Evolutionary conservation across 2,113 vertebrate genomes (phyloP).

Genomic region (Glaucidium brasilianum): DNA sequence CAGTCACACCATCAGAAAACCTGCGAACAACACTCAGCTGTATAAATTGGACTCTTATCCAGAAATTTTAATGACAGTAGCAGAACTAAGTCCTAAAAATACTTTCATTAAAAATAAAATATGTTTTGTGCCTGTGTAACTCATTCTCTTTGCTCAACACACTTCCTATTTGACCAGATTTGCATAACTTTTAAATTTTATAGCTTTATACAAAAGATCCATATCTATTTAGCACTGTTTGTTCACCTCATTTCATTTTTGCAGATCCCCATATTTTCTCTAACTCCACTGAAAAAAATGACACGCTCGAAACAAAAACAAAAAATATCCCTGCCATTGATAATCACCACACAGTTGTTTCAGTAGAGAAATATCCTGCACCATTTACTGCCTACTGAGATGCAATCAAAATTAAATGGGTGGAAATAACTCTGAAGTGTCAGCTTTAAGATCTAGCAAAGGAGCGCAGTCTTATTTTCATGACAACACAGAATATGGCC

Average conservation of each 20-base stretch:
- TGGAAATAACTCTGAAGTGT: slow-evolving; percentile 51
- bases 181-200: neutral
- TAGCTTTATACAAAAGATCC: neutral
- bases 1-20: neutral
- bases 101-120: neutral
- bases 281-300: neutral
- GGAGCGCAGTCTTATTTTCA: slow-evolving; percentile 18
- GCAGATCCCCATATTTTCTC: neutral
- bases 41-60: neutral
- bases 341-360: slow-evolving; percentile 37
- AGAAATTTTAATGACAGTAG: neutral
- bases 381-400: slow-evolving; percentile 51
- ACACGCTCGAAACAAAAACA: neutral
- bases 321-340: neutral
- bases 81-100: neutral
- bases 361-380: neutral
- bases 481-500: neutral
- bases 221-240: neutral
- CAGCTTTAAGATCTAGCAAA: slow-evolving; percentile 22
- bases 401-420: slow-evolving; percentile 59
- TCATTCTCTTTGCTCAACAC: neutral
- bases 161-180: neutral
- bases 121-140: neutral
- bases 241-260: neutral
- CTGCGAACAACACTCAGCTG: neutral